These are phyloP conservation scores for Tupiocoris notatus DNA, from an alignment of 2,888 invertebrate genomes.

Conservation along the genomic window DNA sequence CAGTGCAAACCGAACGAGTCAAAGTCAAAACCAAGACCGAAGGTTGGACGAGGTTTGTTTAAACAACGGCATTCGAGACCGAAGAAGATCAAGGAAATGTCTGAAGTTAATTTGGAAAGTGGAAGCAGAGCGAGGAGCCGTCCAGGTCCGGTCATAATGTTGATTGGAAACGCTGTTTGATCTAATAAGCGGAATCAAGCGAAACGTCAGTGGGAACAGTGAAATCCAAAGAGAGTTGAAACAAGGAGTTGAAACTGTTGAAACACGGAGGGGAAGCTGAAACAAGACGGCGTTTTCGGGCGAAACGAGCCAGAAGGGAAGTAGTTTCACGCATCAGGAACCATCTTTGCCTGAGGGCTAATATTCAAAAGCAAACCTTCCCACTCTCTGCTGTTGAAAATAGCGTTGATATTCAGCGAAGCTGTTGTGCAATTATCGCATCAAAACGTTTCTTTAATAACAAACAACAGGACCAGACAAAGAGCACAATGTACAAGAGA, in stretches of 20 bases:
- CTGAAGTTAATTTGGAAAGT: slow-evolving; percentile 34
- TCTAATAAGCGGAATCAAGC: slow-evolving; percentile 25
- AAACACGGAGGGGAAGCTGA: background rate
- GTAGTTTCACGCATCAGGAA: slow-evolving; percentile 27
- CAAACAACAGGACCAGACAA: background rate
- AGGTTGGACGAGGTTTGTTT: background rate
- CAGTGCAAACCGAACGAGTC: background rate
- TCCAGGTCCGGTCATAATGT: slow-evolving; percentile 35
- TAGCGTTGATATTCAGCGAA: slow-evolving; percentile 15
- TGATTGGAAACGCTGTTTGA: slow-evolving; percentile 41
- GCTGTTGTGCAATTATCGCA: slow-evolving; percentile 32
- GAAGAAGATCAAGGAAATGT: slow-evolving; percentile 8
- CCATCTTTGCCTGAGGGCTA: slow-evolving; percentile 17
- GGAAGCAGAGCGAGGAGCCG: slow-evolving; percentile 1
- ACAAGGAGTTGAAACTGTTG: background rate
- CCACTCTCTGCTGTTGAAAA: background rate
- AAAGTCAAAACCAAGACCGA: background rate
- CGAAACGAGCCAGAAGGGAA: background rate
- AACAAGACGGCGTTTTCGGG: background rate
- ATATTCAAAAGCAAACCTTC: slow-evolving; percentile 29
- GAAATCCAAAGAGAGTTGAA: background rate
- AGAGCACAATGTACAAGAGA: too few relatives aligned
- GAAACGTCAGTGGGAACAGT: background rate
- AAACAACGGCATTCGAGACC: slow-evolving; percentile 14
- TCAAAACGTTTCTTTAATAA: slow-evolving; percentile 19